Evolutionary conservation across 2,797 vertebrate genomes (phyloP).

Genomic region (Clamator glandarius): DNA sequence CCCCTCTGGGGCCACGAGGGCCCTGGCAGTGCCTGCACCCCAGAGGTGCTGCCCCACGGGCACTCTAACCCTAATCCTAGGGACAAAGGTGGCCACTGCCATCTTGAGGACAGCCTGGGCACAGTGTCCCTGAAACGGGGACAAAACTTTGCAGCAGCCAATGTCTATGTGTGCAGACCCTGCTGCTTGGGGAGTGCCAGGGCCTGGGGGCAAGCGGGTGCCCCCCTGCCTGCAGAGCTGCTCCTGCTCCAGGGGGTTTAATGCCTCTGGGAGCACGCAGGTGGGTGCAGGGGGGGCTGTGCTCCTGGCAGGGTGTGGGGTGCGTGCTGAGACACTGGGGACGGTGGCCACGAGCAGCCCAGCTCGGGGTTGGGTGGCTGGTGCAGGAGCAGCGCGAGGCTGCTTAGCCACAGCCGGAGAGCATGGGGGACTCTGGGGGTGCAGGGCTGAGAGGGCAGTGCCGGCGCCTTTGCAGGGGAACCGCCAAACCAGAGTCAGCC

Average conservation of each 20-base stretch:
- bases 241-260: background rate
- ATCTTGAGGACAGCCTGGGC: conserved; percentile 55
- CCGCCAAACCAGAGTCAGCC: fast-evolving
- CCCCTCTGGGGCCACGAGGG: fast-evolving
- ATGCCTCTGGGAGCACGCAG: too few species aligned
- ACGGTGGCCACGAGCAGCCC: fast-evolving
- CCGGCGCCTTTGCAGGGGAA: fast-evolving
- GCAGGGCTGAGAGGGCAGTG: background rate
- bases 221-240: background rate
- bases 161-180: too few species aligned
- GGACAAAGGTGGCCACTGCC: conserved; percentile 61
- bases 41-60: background rate
- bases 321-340: background rate
- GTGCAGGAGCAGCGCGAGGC: background rate
- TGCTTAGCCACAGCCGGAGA: too few species aligned
- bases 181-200: fast-evolving
- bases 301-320: too few species aligned
- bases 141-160: background rate
- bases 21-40: background rate
- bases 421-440: fast-evolving
- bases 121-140: background rate
- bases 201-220: fast-evolving
- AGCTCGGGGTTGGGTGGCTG: background rate
- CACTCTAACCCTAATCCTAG: background rate
- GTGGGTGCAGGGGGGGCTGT: background rate